Conservation (phyloP, 1,140 invertebrate genomes). For the Nautilus pompilius region DNA sequence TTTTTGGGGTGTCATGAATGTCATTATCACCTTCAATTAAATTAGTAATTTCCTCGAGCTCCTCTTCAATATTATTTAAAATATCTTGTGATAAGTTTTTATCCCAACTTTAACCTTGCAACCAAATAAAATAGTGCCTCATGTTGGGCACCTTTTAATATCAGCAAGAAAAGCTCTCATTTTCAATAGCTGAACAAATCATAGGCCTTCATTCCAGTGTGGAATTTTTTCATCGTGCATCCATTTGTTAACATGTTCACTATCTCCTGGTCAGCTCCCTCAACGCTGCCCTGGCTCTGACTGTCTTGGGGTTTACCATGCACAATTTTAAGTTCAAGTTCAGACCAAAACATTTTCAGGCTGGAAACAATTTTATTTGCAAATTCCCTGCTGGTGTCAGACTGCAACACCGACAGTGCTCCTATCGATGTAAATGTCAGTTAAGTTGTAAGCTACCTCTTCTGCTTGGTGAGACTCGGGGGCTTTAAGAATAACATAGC, state of each 20-base stretch:
- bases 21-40: too few relatives aligned
- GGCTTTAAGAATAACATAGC: neutral
- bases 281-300: constrained; percentile 25
- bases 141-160: too few relatives aligned
- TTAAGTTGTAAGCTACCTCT: neutral
- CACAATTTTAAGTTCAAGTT: constrained; percentile 24
- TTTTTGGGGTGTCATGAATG: too few relatives aligned
- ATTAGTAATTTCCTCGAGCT: too few relatives aligned
- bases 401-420: neutral
- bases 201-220: too few relatives aligned
- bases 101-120: too few relatives aligned
- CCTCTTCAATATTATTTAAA: too few relatives aligned
- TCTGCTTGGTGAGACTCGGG: neutral
- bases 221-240: too few relatives aligned
- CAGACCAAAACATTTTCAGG: constrained; percentile 12
- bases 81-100: too few relatives aligned
- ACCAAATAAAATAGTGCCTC: too few relatives aligned
- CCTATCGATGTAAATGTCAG: neutral
- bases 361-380: neutral
- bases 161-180: too few relatives aligned
- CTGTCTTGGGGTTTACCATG: constrained; percentile 27
- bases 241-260: constrained; percentile 22
- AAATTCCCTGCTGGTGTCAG: neutral
- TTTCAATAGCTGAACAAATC: too few relatives aligned
- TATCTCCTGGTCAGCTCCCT: constrained; percentile 26